Evolutionary conservation across 2,888 invertebrate genomes (phyloP).

Genomic region (Hemicrepidius hirtus): DNA sequence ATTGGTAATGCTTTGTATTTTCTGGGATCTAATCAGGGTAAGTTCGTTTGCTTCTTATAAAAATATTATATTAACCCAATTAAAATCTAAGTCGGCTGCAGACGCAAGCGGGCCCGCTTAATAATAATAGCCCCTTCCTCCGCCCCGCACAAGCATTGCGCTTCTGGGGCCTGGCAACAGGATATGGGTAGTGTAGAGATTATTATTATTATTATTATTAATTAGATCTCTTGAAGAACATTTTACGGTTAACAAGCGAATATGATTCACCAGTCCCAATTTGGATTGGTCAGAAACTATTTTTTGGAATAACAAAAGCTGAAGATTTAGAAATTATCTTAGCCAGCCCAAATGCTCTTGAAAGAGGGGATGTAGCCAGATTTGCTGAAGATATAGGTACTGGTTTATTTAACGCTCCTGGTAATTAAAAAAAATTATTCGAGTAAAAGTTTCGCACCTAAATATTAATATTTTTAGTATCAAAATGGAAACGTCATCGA

Average conservation of each 20-base stretch:
- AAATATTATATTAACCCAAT: too few relatives aligned
- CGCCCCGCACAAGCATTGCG: too few relatives aligned
- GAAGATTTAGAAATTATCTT: slow-evolving; percentile 54
- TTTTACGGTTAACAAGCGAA: not conserved
- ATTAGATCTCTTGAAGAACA: slow-evolving; percentile 27
- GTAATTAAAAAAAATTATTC: too few relatives aligned
- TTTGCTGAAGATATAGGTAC: slow-evolving; percentile 47
- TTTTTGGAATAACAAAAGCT: slow-evolving; percentile 44
- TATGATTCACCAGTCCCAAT: slow-evolving; percentile 19
- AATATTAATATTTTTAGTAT: slow-evolving; percentile 68
- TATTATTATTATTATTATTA: too few relatives aligned
- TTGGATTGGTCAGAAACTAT: slow-evolving; percentile 53
- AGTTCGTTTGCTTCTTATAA: not conserved
- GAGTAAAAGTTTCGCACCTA: not conserved
- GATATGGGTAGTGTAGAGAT: too few relatives aligned
- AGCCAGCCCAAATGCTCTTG: slow-evolving; percentile 51
- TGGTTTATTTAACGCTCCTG: slow-evolving; percentile 55
- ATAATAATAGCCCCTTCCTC: too few relatives aligned
- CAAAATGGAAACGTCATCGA: slow-evolving; percentile 77
- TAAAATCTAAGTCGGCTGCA: too few relatives aligned
- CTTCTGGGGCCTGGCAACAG: too few relatives aligned
- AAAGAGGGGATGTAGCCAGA: slow-evolving; percentile 55
- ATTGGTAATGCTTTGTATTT: slow-evolving; percentile 60
- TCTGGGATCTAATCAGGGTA: slow-evolving; percentile 54
- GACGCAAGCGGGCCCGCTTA: too few relatives aligned